Conservation (phyloP, 2,113 vertebrate species). For the Struthidea cinerea region DNA sequence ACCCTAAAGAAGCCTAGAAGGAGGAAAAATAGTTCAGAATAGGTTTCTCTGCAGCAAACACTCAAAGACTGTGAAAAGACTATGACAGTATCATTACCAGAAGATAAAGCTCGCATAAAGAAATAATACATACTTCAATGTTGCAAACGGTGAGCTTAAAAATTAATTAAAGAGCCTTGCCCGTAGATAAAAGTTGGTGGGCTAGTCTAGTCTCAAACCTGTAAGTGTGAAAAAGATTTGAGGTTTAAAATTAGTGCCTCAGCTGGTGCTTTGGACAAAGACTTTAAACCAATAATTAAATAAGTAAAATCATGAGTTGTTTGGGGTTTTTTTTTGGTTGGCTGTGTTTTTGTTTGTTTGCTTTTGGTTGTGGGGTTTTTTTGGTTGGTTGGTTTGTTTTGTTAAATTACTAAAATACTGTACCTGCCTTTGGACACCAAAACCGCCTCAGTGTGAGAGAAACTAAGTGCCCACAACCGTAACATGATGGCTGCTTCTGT, state of each 20-base stretch:
- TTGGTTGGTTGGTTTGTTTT: neutral
- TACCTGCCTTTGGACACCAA: neutral
- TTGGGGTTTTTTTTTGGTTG: neutral
- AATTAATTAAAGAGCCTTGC: neutral
- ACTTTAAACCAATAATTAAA: neutral
- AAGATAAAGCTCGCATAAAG: neutral
- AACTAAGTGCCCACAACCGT: neutral
- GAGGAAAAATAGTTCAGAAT: neutral
- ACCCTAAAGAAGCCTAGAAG: neutral
- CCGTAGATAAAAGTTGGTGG: neutral
- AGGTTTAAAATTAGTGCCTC: neutral
- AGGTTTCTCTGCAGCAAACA: neutral
- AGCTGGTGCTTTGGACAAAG: neutral
- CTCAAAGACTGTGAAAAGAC: neutral
- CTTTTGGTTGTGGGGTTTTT: neutral
- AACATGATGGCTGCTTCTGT: neutral
- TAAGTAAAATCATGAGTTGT: neutral
- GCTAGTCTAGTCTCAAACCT: neutral
- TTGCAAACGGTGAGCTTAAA: neutral
- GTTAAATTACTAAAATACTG: neutral
- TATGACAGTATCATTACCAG: neutral
- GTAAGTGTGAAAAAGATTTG: neutral
- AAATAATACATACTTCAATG: neutral
- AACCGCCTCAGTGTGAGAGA: neutral
- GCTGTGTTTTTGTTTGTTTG: neutral